Evolutionary conservation across 2,797 vertebrate genomes (phyloP).

Genomic region (Karalla daura): DNA sequence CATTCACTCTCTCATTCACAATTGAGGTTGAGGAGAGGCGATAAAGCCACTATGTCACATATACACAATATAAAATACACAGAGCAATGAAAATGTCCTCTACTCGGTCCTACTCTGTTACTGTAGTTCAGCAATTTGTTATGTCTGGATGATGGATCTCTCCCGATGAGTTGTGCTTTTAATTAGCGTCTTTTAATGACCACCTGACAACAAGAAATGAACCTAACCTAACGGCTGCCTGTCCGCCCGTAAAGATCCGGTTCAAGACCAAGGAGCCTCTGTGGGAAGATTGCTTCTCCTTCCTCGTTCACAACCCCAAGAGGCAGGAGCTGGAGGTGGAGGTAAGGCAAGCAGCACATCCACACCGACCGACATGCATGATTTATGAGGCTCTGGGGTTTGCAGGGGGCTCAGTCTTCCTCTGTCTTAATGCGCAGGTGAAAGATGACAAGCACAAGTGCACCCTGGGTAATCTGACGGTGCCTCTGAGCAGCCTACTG

Average conservation of each 20-base stretch:
- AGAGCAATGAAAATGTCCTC: too few relatives aligned
- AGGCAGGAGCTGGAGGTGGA: slow-evolving; percentile 94
- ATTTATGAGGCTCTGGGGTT: not conserved
- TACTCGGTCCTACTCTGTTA: not conserved
- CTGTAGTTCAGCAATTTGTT: too few relatives aligned
- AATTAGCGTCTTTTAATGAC: slow-evolving; percentile 19
- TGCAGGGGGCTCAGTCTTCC: not conserved
- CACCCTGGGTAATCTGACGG: slow-evolving; percentile 89
- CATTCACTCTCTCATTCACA: too few relatives aligned
- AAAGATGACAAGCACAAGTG: slow-evolving; percentile 95
- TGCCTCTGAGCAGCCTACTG: slow-evolving; percentile 89
- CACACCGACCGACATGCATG: not conserved
- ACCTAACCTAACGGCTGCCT: slow-evolving; percentile 10
- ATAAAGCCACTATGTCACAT: too few relatives aligned
- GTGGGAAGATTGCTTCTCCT: slow-evolving; percentile 96
- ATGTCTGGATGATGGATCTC: not conserved
- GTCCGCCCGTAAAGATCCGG: slow-evolving; percentile 85
- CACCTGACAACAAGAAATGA: too few relatives aligned
- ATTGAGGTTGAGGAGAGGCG: not conserved
- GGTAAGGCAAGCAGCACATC: slow-evolving; percentile 78
- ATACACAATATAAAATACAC: too few relatives aligned
- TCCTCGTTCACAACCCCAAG: slow-evolving; percentile 95
- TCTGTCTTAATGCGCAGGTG: slow-evolving; percentile 80
- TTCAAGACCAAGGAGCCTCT: slow-evolving; percentile 96
- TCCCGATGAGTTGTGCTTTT: not conserved